phyloP scores from a whole-genome alignment of 2,113 vertebrate genomes.

The Pteropus alecto region DNA sequence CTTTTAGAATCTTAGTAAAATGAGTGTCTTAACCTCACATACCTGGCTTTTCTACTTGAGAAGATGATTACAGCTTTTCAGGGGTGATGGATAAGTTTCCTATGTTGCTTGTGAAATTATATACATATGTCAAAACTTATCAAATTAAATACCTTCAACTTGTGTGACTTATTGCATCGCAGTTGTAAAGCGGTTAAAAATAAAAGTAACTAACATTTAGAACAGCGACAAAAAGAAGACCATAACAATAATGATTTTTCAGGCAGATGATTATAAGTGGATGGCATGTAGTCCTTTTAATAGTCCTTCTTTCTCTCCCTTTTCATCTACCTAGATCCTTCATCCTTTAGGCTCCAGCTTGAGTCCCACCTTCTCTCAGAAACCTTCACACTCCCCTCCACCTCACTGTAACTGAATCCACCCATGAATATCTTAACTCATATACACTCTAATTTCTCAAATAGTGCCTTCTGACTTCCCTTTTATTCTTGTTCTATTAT shows the following conservation, averaged over 20 bases:
- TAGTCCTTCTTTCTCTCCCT: neutral
- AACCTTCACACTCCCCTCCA: neutral
- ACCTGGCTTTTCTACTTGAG: neutral
- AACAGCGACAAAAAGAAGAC: neutral
- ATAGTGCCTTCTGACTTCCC: no score
- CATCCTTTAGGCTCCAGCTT: neutral
- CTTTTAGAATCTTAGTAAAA: neutral
- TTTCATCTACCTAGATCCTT: neutral
- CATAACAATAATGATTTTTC: neutral
- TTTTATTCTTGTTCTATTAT: neutral
- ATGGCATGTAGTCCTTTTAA: neutral
- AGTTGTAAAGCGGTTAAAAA: neutral
- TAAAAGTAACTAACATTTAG: neutral
- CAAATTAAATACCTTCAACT: neutral
- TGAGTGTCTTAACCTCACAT: no score
- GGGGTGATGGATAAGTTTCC: no score
- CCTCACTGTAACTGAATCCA: neutral
- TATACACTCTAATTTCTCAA: neutral
- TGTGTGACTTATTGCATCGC: neutral
- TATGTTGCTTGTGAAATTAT: neutral
- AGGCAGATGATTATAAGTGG: neutral
- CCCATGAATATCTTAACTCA: neutral
- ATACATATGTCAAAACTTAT: neutral
- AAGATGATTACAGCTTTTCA: neutral
- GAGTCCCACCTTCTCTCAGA: neutral